Percentiles rank a stretch among this genome's conserved stretches.
Conservation (phyloP, 53 echinoderm and acorn worm species). For the Astropecten irregularis region DNA sequence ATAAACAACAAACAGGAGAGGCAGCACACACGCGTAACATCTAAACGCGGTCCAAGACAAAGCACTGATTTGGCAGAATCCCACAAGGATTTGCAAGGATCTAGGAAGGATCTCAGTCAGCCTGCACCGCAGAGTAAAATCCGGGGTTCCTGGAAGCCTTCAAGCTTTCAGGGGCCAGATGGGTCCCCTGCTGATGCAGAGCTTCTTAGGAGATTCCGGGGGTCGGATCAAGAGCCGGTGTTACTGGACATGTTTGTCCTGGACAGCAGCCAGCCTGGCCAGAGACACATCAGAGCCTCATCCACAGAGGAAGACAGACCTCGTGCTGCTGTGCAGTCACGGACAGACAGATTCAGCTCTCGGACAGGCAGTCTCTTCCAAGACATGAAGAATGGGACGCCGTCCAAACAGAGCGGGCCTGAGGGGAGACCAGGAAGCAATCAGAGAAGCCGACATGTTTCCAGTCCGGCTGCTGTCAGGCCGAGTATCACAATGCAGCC, state of each 20-base stretch:
- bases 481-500: not conserved
- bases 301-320: not conserved
- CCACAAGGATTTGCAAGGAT: too few species aligned
- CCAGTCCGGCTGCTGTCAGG: not conserved
- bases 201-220: slow-evolving; percentile 1
- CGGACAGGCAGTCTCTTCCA: not conserved
- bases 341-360: slow-evolving; percentile 27
- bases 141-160: slow-evolving; percentile 6
- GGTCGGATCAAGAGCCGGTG: not conserved
- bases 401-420: not conserved
- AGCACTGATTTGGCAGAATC: not conserved
- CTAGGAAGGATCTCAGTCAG: too few species aligned
- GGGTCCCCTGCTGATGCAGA: slow-evolving; percentile 14
- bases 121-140: too few species aligned
- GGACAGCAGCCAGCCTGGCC: slow-evolving; percentile 2
- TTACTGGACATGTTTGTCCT: not conserved
- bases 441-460: not conserved
- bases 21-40: too few species aligned
- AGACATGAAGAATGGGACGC: slow-evolving; percentile 16
- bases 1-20: too few species aligned
- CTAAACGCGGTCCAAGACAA: too few species aligned
- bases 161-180: not conserved
- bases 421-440: not conserved
- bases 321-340: not conserved
- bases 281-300: not conserved